Conservation (phyloP, 1,140 invertebrate genomes). For the Steinernema feltiae region DNA sequence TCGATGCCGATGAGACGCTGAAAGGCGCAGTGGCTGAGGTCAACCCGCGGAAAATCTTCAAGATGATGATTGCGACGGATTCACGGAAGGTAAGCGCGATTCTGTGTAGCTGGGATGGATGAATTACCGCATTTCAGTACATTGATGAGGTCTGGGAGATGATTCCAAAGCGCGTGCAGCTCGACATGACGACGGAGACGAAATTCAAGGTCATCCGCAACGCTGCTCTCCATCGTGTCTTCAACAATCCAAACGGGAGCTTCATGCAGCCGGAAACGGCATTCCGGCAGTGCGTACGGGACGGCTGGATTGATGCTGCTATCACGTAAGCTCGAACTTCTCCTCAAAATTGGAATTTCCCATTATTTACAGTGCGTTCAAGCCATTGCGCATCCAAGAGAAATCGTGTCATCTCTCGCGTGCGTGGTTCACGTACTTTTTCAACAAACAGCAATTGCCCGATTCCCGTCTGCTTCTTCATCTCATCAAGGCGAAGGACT, state of each 20-base stretch:
- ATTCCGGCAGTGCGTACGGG: background rate
- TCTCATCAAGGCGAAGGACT: background rate
- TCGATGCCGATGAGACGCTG: background rate
- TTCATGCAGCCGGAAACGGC: background rate
- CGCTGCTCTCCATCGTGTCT: background rate
- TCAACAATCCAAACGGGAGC: background rate
- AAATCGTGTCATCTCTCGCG: background rate
- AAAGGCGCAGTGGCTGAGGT: background rate
- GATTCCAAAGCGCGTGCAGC: background rate
- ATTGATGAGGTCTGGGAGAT: background rate
- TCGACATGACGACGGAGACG: background rate
- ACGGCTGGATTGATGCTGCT: background rate
- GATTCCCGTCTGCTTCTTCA: background rate
- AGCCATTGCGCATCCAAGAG: background rate
- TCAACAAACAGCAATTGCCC: background rate
- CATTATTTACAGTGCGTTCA: background rate
- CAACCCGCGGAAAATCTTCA: background rate
- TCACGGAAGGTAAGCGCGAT: background rate
- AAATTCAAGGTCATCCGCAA: background rate
- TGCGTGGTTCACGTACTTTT: background rate
- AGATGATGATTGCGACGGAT: background rate
- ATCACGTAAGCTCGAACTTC: background rate
- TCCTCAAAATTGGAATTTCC: background rate
- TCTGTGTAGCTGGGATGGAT: background rate
- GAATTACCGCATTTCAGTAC: background rate